Evolutionary conservation across 2,113 vertebrate genomes (phyloP).

Genomic region (Myotis lucifugus): DNA sequence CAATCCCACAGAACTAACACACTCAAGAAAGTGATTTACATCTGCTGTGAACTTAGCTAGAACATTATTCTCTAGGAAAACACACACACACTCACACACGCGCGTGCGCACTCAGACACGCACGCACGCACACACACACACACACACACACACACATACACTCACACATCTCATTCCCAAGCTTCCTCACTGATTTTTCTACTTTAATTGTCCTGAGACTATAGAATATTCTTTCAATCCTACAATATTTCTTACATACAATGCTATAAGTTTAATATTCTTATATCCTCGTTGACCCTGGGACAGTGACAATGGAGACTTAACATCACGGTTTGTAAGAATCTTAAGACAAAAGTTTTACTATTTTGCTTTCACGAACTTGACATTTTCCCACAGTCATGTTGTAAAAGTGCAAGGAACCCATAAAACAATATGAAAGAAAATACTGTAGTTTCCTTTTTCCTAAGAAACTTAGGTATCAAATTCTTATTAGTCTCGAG

Average conservation of each 20-base stretch:
- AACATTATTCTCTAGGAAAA: conserved; percentile 42
- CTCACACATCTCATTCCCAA: neutral
- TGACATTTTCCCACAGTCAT: conserved; percentile 63
- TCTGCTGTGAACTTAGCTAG: conserved; percentile 23
- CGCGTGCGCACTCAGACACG: too few relatives aligned
- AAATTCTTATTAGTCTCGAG: conserved; percentile 51
- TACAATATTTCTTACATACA: neutral
- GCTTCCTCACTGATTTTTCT: conserved; percentile 13
- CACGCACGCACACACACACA: neutral
- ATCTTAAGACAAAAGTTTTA: conserved; percentile 42
- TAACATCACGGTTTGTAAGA: neutral
- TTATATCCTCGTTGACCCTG: neutral
- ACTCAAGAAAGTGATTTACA: conserved; percentile 12
- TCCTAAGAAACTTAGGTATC: conserved; percentile 63
- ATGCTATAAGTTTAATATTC: neutral
- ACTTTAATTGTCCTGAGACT: conserved; percentile 20
- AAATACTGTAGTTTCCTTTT: conserved; percentile 69
- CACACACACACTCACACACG: neutral
- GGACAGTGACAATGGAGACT: neutral
- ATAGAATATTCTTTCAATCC: neutral
- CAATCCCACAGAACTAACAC: conserved; percentile 48
- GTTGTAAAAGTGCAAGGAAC: conserved; percentile 65
- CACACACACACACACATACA: neutral
- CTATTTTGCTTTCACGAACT: conserved; percentile 16
- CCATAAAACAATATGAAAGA: conserved; percentile 67